Percentiles rank a stretch among this genome's conserved stretches.
Conservation (phyloP, 2,888 invertebrate species). For the Glyphotaelius pellucidus region DNA sequence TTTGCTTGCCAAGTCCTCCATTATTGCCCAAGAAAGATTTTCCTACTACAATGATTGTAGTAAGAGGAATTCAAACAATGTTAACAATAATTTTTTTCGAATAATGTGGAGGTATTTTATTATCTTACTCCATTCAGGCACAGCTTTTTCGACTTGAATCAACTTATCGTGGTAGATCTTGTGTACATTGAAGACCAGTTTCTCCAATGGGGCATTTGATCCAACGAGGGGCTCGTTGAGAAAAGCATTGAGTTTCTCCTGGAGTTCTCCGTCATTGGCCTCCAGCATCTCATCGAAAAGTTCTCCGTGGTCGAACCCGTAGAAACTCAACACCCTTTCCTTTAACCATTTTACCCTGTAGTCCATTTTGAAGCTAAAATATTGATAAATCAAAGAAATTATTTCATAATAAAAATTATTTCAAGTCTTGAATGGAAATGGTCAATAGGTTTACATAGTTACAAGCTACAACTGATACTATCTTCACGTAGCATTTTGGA, state of each 20-base stretch:
- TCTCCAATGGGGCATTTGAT: constrained; percentile 74
- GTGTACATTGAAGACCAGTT: constrained; percentile 81
- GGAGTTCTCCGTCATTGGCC: constrained; percentile 75
- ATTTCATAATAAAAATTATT: neutral
- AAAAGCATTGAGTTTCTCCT: constrained; percentile 76
- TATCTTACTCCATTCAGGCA: constrained; percentile 85
- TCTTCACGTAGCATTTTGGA: neutral
- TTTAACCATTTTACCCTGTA: constrained; percentile 84
- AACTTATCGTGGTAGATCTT: constrained; percentile 85
- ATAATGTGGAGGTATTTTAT: neutral
- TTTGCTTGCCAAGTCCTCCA: no score
- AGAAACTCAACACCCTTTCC: constrained; percentile 78
- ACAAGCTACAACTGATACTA: neutral
- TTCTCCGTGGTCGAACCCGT: constrained; percentile 78
- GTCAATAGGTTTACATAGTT: neutral
- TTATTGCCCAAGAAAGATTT: no score
- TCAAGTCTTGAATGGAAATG: neutral
- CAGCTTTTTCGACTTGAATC: constrained; percentile 83
- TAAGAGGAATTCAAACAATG: no score
- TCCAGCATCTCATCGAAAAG: constrained; percentile 80
- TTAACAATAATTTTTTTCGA: neutral
- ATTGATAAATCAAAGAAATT: neutral
- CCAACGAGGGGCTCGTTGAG: constrained; percentile 76
- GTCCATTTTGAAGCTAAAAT: constrained; percentile 71
- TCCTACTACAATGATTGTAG: no score